Evolutionary conservation across 1,140 invertebrate species (phyloP), one percentile per base, ranked within the genome.

Genomic region (Drosophila quadrilineata): DNA sequence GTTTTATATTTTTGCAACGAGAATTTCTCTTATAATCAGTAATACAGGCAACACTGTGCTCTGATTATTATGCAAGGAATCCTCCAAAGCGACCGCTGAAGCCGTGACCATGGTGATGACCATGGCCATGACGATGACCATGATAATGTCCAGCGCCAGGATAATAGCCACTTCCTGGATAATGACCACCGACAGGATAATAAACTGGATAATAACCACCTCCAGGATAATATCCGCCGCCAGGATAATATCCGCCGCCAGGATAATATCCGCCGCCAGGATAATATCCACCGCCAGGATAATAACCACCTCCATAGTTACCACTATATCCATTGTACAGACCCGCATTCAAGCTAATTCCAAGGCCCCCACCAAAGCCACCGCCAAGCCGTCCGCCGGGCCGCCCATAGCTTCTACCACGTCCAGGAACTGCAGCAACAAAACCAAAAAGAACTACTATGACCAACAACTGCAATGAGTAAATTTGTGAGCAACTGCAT

Each of bases 381-480:
- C 75, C 71, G 26, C 86, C 85, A 3, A 88, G 56, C 0, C 88
- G 54, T 6, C 85, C 85, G 28, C 88, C 68, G 1, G 65, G 70
- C 5, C 85, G 71, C 8, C 85, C 85, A 36, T 88, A 53, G 8
- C 72, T 69, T 26, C 88, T 88, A 43, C 64, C 70, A 0, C 73
- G 75, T 4, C 65, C 57, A 2, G 75, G 75, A 16, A 85, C 85
- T 17, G 85, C 75, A 16, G 31, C 26, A 5, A 66, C 59, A 59
- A 67, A 66, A 14, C 58, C 72, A n/a, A n/a, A n/a, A n/a, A n/a
- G n/a, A n/a, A n/a, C n/a, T n/a, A n/a, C n/a, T 35, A 21, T 31
- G 22, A 22, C 40, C 16, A 2, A 6, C 19, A 48, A 58, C 6
- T 22, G 59, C 22, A 17, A 46, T 57, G 60, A 64, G 48, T 57